These are phyloP conservation scores for Cyclina sinensis DNA, from an alignment of 1,140 invertebrate genomes.

Conservation along the genomic window DNA sequence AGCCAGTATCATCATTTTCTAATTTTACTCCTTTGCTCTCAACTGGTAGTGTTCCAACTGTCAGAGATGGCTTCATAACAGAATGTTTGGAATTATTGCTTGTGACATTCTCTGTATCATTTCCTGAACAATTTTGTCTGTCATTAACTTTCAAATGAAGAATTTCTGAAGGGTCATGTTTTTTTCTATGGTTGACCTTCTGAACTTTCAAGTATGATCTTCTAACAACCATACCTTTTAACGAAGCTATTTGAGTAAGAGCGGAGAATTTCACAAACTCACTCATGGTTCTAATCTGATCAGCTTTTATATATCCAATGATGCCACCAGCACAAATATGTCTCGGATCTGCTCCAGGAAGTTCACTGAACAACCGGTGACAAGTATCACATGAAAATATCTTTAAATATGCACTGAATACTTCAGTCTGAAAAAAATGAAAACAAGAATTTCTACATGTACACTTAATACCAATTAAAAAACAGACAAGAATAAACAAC, in stretches of 20 bases:
- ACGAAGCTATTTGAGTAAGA: constrained; percentile 36
- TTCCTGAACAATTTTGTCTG: too few species aligned
- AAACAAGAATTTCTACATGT: background rate
- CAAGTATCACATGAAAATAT: constrained; percentile 32
- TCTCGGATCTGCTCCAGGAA: background rate
- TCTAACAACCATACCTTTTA: background rate
- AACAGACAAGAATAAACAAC: too few species aligned
- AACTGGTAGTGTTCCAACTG: too few species aligned
- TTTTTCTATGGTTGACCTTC: background rate
- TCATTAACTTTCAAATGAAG: background rate
- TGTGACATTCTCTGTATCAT: too few species aligned
- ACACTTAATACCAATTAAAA: too few species aligned
- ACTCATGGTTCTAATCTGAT: background rate
- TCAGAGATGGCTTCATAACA: too few species aligned
- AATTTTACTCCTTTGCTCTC: too few species aligned
- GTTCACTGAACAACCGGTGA: constrained; percentile 23
- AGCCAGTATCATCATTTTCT: too few species aligned
- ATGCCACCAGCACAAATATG: constrained; percentile 40
- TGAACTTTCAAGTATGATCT: background rate
- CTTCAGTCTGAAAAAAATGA: constrained; percentile 44
- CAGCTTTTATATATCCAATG: constrained; percentile 12
- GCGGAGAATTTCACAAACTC: constrained; percentile 50
- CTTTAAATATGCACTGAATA: constrained; percentile 30
- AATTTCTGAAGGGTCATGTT: background rate
- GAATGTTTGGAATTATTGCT: too few species aligned